Percentiles rank a stretch among this genome's conserved stretches.
Conservation (phyloP, 1,140 invertebrate species). For the Lucilia cuprina region DNA sequence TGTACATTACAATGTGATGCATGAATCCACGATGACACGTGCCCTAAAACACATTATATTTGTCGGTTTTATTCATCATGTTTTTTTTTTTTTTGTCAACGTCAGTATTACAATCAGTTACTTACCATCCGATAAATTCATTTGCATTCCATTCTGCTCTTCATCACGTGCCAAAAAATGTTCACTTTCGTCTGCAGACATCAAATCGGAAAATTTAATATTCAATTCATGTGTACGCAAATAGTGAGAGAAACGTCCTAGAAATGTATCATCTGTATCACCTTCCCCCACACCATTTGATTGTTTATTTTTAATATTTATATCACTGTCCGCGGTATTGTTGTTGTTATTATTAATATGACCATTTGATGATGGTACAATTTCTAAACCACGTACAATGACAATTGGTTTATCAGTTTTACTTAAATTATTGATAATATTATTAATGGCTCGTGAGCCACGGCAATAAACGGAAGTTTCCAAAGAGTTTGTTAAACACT, state of each 20-base stretch:
- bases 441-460: slow-evolving; percentile 51
- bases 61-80: neutral
- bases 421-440: slow-evolving; percentile 52
- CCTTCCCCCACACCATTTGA: slow-evolving; percentile 45
- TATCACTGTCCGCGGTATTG: neutral
- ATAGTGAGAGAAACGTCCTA: slow-evolving; percentile 71
- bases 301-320: neutral
- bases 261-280: slow-evolving; percentile 36
- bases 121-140: slow-evolving; percentile 34
- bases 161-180: slow-evolving; percentile 25
- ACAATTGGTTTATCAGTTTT: slow-evolving; percentile 53
- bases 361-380: slow-evolving; percentile 47
- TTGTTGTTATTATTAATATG: neutral
- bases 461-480: slow-evolving; percentile 53
- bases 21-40: neutral
- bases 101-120: neutral
- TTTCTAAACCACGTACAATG: slow-evolving; percentile 55
- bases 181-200: slow-evolving; percentile 40
- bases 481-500: slow-evolving; percentile 44
- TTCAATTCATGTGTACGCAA: slow-evolving; percentile 74
- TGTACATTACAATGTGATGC: neutral
- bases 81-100: neutral
- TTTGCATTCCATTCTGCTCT: slow-evolving; percentile 37
- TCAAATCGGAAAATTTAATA: slow-evolving; percentile 72
- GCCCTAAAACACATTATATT: neutral